Conservation (phyloP, 2,113 vertebrate species). For the Synchiropus splendidus region DNA sequence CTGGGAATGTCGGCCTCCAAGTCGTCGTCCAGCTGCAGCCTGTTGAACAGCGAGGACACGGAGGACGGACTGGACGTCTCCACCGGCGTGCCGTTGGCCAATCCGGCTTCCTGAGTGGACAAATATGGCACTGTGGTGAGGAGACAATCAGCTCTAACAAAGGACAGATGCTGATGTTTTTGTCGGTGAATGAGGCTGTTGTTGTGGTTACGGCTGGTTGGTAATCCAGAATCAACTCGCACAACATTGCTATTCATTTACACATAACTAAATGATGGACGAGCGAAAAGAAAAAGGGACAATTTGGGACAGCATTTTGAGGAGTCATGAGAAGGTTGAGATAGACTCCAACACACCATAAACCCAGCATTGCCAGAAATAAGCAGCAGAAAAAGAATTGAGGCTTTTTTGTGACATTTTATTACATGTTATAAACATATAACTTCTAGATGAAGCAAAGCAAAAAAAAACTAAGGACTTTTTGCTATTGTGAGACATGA, state of each 20-base stretch:
- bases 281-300: slow-evolving; percentile 3
- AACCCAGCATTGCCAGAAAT: neutral
- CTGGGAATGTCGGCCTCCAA: slow-evolving; percentile 71
- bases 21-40: slow-evolving; percentile 88
- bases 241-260: neutral
- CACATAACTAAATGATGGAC: slow-evolving; percentile 16
- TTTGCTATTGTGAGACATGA: too few species aligned
- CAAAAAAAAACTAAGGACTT: neutral
- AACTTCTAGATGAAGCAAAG: neutral
- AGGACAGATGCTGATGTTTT: slow-evolving; percentile 15
- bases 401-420: neutral
- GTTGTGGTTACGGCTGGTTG: slow-evolving; percentile 12
- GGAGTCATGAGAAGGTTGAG: neutral
- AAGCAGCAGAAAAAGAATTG: neutral
- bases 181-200: slow-evolving; percentile 34
- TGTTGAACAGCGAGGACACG: slow-evolving; percentile 83
- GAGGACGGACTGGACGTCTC: slow-evolving; percentile 87
- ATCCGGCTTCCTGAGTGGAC: slow-evolving; percentile 71
- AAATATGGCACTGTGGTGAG: slow-evolving; percentile 5
- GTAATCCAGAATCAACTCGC: slow-evolving; percentile 14
- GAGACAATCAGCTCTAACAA: slow-evolving; percentile 15
- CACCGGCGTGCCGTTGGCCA: slow-evolving; percentile 86
- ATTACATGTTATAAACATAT: neutral
- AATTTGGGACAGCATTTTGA: neutral
- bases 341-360: too few species aligned